Base-by-base conservation (phyloP, 64 coral and sea anemone genomes). In the Stichodactyla helianthus region DNA sequence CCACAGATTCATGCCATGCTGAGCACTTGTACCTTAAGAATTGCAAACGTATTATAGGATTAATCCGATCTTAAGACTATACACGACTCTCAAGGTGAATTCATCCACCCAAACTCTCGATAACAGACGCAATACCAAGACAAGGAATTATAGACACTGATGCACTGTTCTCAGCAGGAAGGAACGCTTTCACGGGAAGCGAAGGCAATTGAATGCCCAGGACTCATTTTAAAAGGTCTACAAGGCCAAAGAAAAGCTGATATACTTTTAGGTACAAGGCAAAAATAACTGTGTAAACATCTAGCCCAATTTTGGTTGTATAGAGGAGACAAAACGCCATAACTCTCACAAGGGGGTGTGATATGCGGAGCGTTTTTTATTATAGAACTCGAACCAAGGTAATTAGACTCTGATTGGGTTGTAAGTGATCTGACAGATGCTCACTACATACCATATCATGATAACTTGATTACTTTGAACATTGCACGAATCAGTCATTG, bases 351-450 rank as follows among this genome's bases (percentile, higher is more conserved):
- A 31, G 68, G 68, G 11, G 68, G 68, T 74, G 68, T 10, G 68
- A 74, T 10, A 23, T 31, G 35, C 65, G 10, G 23, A 27, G 25
- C 68, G 8, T 20, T 70, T 70, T 22, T 7, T 25, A 25, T 25
- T 20, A 9, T 9, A 74, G 8, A 74, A 74, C 27, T 11, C 10
- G 25, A 74, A 31, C 25, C 25, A 74, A 23, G 10, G 22, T 74
- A 74, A 74, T 74, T 7, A 74, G 23, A 74, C 6, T 23, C 11
- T 74, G 68, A 74, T 74, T 74, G 68, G 15, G 19, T 81, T 81
- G n/a, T 52, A 50, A 81, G 78, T 50, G 78, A 81, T 81, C 52
- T 51, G 18, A 11, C 78, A 81, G 78, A 81, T 81, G 78, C 78
- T 81, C 6, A 20, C 5, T 52, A 54, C 78, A 81, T 81, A 81